These are phyloP conservation scores for Eristalinus sepulchralis DNA, from an alignment of 2,888 invertebrate genomes.

Conservation along the genomic window DNA sequence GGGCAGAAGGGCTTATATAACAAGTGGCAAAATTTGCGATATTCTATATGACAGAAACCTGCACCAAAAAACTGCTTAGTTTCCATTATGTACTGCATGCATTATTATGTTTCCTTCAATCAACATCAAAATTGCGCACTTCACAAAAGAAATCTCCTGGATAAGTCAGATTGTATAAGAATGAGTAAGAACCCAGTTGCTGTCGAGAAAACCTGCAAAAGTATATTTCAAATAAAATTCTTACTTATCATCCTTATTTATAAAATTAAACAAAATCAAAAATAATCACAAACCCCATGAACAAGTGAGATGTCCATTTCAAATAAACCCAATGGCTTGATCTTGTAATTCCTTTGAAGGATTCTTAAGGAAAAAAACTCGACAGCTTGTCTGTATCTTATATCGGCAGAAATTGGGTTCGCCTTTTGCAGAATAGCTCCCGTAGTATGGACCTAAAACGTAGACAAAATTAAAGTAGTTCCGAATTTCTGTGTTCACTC, in stretches of 20 bases:
- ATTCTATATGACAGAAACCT: no score
- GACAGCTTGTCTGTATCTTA: constrained; percentile 75
- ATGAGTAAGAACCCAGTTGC: constrained; percentile 77
- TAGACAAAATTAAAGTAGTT: neutral
- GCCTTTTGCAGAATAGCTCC: constrained; percentile 75
- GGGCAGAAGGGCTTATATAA: no score
- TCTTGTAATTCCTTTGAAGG: constrained; percentile 73
- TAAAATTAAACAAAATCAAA: no score
- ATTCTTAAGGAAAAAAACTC: constrained; percentile 76
- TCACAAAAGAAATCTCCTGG: constrained; percentile 76
- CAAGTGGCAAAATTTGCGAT: no score
- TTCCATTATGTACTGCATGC: no score
- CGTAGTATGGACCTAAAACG: constrained; percentile 72
- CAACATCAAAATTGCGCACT: no score
- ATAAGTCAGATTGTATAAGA: constrained; percentile 78
- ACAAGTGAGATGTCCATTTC: constrained; percentile 75
- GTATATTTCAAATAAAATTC: neutral
- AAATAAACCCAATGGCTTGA: constrained; percentile 76
- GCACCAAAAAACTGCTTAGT: no score
- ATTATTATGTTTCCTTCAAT: no score
- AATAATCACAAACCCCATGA: constrained; percentile 57
- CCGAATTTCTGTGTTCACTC: no score
- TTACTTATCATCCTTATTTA: no score
- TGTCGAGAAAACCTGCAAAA: constrained; percentile 75
- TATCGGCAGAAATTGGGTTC: constrained; percentile 74